Percentiles rank a stretch among this genome's conserved stretches.
Conservation (phyloP, 2,888 invertebrate species). For the Chloroclystis v-ata region DNA sequence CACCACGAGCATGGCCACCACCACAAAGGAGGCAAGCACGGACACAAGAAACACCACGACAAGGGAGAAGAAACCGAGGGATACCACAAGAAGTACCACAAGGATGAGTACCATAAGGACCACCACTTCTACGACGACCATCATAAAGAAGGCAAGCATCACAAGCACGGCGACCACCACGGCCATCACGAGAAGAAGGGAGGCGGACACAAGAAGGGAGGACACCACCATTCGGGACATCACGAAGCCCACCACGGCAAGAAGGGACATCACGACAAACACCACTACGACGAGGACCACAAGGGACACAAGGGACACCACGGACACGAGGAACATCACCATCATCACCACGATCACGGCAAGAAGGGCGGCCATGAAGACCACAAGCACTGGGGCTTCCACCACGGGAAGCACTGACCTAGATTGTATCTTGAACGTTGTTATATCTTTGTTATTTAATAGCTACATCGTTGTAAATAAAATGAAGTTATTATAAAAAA, state of each 20-base stretch:
- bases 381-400: constrained; percentile 86
- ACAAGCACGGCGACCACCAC: constrained; percentile 87
- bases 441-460: constrained; percentile 51
- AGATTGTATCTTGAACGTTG: constrained; percentile 42
- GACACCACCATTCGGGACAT: constrained; percentile 85
- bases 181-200: constrained; percentile 87
- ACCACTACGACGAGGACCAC: constrained; percentile 88
- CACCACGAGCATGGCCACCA: constrained; percentile 88
- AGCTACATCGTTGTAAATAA: constrained; percentile 65
- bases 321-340: constrained; percentile 86
- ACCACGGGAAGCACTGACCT: constrained; percentile 75
- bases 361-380: constrained; percentile 87
- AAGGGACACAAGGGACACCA: constrained; percentile 88
- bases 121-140: constrained; percentile 93
- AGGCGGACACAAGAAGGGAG: constrained; percentile 89
- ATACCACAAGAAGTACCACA: constrained; percentile 90
- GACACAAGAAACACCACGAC: constrained; percentile 89
- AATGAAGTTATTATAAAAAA: constrained; percentile 24
- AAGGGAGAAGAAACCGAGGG: constrained; percentile 90
- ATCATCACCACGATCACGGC: constrained; percentile 85
- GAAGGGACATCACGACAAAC: constrained; percentile 89
- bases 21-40: constrained; percentile 87
- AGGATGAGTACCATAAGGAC: constrained; percentile 91
- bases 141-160: constrained; percentile 89
- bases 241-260: constrained; percentile 88